Evolutionary conservation across 1,140 invertebrate genomes (phyloP), one percentile per base, ranked within the genome.

Genomic region (Tribolium castaneum): DNA sequence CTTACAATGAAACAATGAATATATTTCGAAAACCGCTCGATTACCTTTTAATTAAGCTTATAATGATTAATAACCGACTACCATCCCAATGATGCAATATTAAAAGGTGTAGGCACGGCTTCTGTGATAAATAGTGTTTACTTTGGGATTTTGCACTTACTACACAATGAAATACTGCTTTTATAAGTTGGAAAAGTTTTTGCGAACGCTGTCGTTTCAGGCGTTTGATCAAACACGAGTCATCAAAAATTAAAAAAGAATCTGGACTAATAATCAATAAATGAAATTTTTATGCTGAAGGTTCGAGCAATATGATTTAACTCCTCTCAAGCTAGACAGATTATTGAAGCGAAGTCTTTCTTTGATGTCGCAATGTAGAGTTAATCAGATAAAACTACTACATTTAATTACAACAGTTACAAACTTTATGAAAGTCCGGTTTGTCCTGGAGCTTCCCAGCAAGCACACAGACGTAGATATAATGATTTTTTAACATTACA

Each of bases 11-110:
- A 59, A 22, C 19, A 59, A 25, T 59, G 3, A 6, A 7, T 22
- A 59, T 59, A 59, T 25, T 75, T 75, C 56, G 72, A 75, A 75
- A 75, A 75, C 72, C 72, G 72, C 72, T 59, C 72, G 72, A 75
- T 75, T 75, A 75, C 72, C 14, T 56, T 75, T 75, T 75, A 75
- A 75, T 75, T 75, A 75, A 75, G 72, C 49, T 56, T 56, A 39
- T 3, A 54, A 54, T 75, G 72, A 75, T 75, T 75, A 75, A 75
- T 75, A 34, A 16, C 72, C 16, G 16, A 19, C 16, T 50, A 12
- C 30, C 72, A 56, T 54, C 49, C 50, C 72, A 75, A 75, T 34
- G 56, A 75, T 75, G 56, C 72, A 16, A 59, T 56, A 19, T 30
- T 75, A 54, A 75, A 56, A 39, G 30, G 72, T 19, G 25, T 75